Conservation (phyloP, 2,797 vertebrate species). For the Acanthornis magna region DNA sequence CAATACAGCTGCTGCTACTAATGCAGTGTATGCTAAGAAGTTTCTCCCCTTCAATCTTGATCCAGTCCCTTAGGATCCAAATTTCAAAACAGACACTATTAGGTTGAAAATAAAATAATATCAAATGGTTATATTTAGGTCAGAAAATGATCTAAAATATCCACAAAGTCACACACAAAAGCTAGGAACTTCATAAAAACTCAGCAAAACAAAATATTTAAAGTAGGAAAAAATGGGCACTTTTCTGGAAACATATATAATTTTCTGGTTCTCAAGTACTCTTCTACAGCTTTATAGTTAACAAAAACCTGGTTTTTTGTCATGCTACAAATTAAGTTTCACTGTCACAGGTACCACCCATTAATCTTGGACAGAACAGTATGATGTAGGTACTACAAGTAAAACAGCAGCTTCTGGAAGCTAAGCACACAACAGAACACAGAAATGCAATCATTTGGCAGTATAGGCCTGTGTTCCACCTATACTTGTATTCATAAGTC, state of each 20-base stretch:
- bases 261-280: not conserved
- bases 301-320: not conserved
- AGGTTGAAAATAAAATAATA: not conserved
- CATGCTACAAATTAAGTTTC: not conserved
- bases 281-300: not conserved
- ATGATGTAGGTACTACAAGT: not conserved
- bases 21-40: accelerated
- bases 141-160: not conserved
- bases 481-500: accelerated
- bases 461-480: not conserved
- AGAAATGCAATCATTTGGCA: not conserved
- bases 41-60: not conserved
- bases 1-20: not conserved
- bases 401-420: not conserved
- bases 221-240: not conserved
- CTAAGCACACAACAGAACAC: not conserved
- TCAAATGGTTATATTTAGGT: not conserved
- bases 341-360: not conserved
- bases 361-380: not conserved
- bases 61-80: not conserved
- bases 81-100: not conserved
- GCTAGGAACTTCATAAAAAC: not conserved
- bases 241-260: not conserved
- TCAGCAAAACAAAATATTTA: not conserved
- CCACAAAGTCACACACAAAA: not conserved